Evolutionary conservation across 2,888 invertebrate species (phyloP), one percentile per base, ranked within the genome.

Genomic region (Cryptops parisi): DNA sequence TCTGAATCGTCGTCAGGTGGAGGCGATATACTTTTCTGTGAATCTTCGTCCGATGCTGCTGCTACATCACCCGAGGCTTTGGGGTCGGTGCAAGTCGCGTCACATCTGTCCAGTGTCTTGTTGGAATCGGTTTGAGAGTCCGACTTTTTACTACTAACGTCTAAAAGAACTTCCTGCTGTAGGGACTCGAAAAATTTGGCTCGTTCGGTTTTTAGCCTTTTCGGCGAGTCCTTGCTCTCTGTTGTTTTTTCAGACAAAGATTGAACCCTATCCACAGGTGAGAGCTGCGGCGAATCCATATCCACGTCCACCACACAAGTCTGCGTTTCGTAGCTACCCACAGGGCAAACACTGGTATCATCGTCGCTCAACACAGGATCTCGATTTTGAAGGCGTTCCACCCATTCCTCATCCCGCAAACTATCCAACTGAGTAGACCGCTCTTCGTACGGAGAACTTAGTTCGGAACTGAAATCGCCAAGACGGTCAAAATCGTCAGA

Each of bases 1-100:
- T 90, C 90, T 58, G 86, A 86, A 52, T 87, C 87, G 64, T 86
- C 87, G 67, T 89, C 64, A 19, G 64, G 60, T 6, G 64, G 61
- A n/a, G 64, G 63, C 0, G 64, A 62, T 23, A 57, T 53, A 40
- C 54, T 55, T 19, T 59, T 55, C 41, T 23, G 41, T 23, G 40
- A 23, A 17, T 50, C 50, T 6, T 50, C 50, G 17, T 22, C 24
- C 19, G 50, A 21, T 19, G 22, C 21, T 3, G 5, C 19, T 17
- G 48, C 21, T 12, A 38, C 27, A 27, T 27, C 38, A 2, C n/a
- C 22, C 5, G 22, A 24, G 23, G 19, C 41, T 41, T 50, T 50
- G 3, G 39, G 19, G 19, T 50, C 50, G 3, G 50, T 23, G n/a
- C n/a, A 12, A 24, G 23, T 50, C 48, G 33, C 21, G 15, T 33